Evolutionary conservation across 2,888 invertebrate species (phyloP).

Genomic region (Lottia gigantea): DNA sequence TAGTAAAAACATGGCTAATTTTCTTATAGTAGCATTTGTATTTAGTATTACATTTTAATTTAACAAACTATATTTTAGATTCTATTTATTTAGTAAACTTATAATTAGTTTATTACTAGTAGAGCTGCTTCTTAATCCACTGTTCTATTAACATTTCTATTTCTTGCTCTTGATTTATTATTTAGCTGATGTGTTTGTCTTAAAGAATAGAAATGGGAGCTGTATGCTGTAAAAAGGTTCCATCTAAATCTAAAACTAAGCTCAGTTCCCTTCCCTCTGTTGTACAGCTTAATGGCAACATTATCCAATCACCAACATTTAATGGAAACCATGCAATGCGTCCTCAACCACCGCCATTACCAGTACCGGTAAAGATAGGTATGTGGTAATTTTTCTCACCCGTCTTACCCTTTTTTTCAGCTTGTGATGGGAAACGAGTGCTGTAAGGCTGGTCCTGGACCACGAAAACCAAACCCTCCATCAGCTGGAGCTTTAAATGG

Average conservation of each 20-base stretch:
- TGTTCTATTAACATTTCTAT: neutral
- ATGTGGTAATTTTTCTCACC: neutral
- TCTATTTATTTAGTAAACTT: too few species aligned
- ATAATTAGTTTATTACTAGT: too few species aligned
- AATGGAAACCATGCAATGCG: neutral
- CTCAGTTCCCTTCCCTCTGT: constrained; percentile 4
- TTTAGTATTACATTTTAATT: too few species aligned
- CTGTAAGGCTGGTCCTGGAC: neutral
- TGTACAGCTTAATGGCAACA: neutral
- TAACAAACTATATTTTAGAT: too few species aligned
- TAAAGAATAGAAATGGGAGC: neutral
- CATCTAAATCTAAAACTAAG: neutral
- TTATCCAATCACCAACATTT: too few species aligned
- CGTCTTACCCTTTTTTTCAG: neutral
- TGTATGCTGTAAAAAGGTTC: constrained; percentile 2
- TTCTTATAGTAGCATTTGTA: too few species aligned
- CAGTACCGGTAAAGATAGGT: neutral
- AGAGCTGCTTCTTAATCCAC: too few species aligned
- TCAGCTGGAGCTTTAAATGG: neutral
- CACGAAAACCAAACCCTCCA: neutral
- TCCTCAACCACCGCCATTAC: neutral
- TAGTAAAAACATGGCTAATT: too few species aligned
- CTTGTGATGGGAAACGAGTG: neutral
- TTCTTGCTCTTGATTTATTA: neutral
- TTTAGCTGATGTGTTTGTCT: constrained; percentile 6